Conservation (phyloP, 1,140 invertebrate species). For the Aleiodes sp. region DNA sequence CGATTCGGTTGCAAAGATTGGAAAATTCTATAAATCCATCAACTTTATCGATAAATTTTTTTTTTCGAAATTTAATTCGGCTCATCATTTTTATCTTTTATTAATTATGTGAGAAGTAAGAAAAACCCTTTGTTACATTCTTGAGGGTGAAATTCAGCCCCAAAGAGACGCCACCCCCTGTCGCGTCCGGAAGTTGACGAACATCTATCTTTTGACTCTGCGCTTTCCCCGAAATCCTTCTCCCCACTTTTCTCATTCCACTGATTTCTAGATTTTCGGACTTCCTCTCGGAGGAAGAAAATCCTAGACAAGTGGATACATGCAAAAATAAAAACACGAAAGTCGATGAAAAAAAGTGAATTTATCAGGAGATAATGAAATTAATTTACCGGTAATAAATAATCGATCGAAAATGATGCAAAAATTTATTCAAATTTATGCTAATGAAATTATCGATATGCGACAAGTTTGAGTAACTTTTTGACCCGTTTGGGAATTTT, state of each 20-base stretch:
- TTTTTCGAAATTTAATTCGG: too few relatives aligned
- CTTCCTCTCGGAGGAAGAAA: constrained; percentile 17
- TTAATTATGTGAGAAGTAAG: constrained; percentile 20
- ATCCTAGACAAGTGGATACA: neutral
- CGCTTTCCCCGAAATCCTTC: neutral
- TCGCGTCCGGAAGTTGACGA: constrained; percentile 34
- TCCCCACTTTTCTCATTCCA: too few relatives aligned
- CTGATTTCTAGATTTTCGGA: constrained; percentile 5
- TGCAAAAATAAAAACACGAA: neutral
- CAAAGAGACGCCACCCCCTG: constrained; percentile 32
- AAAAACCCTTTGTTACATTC: constrained; percentile 12
- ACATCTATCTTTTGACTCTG: constrained; percentile 31
- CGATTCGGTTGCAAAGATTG: too few relatives aligned
- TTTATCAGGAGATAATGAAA: neutral
- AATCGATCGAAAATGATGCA: too few relatives aligned
- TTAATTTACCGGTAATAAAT: too few relatives aligned
- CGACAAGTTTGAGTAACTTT: too few relatives aligned
- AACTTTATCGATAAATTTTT: too few relatives aligned
- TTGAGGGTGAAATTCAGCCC: constrained; percentile 25
- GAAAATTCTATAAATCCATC: too few relatives aligned
- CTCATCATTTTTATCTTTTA: too few relatives aligned
- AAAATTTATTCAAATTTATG: too few relatives aligned
- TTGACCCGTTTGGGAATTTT: too few relatives aligned
- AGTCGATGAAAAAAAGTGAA: neutral
- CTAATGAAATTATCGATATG: too few relatives aligned